Evolutionary conservation across 2,888 invertebrate genomes (phyloP), one percentile per base, ranked within the genome.

Genomic region (Nomada flava): DNA sequence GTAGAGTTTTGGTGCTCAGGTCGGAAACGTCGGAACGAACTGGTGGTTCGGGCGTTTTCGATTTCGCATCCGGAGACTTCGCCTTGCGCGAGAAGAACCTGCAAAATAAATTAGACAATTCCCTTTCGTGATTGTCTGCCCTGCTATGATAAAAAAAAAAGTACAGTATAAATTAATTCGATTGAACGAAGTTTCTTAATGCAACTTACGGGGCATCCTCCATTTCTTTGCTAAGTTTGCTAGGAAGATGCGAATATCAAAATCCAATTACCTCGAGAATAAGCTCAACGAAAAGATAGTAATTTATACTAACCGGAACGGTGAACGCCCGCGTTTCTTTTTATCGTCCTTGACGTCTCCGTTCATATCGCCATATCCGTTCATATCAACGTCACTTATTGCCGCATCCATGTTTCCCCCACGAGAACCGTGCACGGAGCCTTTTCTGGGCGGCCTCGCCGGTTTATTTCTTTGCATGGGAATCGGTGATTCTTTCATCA

Each of bases 61-160:
- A 95, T 91, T 97, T 97, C 4, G 92, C 91, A 4, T 93, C 93
- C 13, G 93, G 92, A 0, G 95, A 94, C 87, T 96, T 96, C 2
- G 94, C 94, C 93, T 98, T 98, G 90, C 97, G 96, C 44, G 97
- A 96, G 94, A 98, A 98, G 94, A 98, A 98, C 94, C 98, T 96
- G 90, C 82, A 90, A 88, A 82, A 63, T 29, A 62, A 20, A 18
- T 69, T 23, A 18, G 1, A 29, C 44, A 29, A 23, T 42, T 15
- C 5, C n/a, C n/a, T 7, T 63, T 64, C 9, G 23, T 13, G 2
- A 29, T 47, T 15, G 10, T 23, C 18, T n/a, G 9, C 36, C 3
- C 20, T 53, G 0, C 9, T 26, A 20, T 23, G 11, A 13, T 4
- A 13, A 1, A 47, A 5, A 47, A 20, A n/a, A 20, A 18, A n/a